Evolutionary conservation across 2,113 vertebrate genomes (phyloP).

Genomic region (Tympanuchus pallidicinctus): DNA sequence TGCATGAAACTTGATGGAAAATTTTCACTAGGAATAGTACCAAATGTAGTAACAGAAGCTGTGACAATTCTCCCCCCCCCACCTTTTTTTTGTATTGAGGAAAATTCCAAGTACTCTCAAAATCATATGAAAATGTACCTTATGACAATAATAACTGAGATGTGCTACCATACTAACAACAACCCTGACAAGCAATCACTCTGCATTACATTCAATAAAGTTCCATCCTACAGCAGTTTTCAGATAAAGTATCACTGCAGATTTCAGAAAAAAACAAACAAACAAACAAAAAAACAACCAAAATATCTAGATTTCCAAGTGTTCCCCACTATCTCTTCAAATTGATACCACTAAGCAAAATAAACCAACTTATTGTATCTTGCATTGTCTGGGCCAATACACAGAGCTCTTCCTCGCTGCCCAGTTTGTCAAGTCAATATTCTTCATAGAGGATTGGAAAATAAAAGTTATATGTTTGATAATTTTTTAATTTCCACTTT

Average conservation of each 20-base stretch:
- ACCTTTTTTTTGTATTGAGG: conserved; percentile 6
- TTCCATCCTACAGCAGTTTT: background rate
- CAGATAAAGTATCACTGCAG: background rate
- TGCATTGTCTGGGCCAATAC: background rate
- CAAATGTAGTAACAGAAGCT: conserved; percentile 41
- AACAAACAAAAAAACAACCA: background rate
- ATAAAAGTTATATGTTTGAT: background rate
- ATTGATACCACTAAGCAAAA: background rate
- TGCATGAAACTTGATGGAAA: background rate
- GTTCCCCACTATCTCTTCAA: background rate
- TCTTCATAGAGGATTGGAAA: rapidly evolving
- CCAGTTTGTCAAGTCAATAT: background rate
- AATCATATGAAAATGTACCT: conserved; percentile 37
- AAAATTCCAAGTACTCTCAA: conserved; percentile 29
- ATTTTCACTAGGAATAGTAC: background rate
- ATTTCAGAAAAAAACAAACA: background rate
- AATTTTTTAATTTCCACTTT: background rate
- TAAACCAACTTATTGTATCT: background rate
- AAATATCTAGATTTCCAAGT: background rate
- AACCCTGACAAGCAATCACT: conserved; percentile 25
- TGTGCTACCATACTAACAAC: background rate
- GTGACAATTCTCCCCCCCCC: background rate
- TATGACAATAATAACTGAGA: conserved; percentile 31
- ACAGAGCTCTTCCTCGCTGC: background rate
- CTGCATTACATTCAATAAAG: conserved; percentile 5